Conservation (phyloP, 2,888 invertebrate species). For the Meandrusa payeni region DNA sequence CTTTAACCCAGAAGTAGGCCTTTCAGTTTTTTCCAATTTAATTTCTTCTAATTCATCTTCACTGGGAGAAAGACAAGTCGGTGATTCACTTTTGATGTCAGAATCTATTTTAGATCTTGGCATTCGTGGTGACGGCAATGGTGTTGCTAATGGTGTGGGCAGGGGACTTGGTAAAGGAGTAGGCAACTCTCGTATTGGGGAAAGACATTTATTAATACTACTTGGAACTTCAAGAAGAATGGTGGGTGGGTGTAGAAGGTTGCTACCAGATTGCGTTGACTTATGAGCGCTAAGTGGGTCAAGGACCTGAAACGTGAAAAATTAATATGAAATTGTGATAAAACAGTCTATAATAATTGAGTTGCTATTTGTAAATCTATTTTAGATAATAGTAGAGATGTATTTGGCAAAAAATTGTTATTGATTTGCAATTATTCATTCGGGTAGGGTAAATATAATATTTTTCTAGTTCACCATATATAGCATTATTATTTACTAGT, state of each 20-base stretch:
- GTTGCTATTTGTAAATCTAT: too few species aligned
- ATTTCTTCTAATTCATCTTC: slow-evolving; percentile 72
- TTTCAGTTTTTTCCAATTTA: slow-evolving; percentile 52
- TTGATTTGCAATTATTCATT: too few species aligned
- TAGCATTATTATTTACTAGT: too few species aligned
- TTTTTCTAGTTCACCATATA: too few species aligned
- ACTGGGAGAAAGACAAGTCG: slow-evolving; percentile 58
- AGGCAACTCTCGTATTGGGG: slow-evolving; percentile 89
- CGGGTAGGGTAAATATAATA: too few species aligned
- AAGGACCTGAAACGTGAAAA: slow-evolving; percentile 69
- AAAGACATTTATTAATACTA: slow-evolving; percentile 87
- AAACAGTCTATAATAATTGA: too few species aligned
- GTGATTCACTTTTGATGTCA: slow-evolving; percentile 51
- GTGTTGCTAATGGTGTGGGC: slow-evolving; percentile 84
- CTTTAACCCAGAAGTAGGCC: slow-evolving; percentile 55
- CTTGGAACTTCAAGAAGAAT: slow-evolving; percentile 89
- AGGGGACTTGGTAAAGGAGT: slow-evolving; percentile 85
- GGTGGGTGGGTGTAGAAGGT: slow-evolving; percentile 86
- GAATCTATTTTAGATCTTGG: slow-evolving; percentile 60
- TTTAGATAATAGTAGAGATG: too few species aligned
- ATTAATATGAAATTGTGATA: too few species aligned
- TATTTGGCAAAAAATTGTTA: too few species aligned
- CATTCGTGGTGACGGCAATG: slow-evolving; percentile 76
- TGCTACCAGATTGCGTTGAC: slow-evolving; percentile 71
- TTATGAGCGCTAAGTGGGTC: slow-evolving; percentile 86